These are phyloP conservation scores for Trachythela sp. DNA, from an alignment of 64 coral and sea anemone species.

Conservation along the genomic window DNA sequence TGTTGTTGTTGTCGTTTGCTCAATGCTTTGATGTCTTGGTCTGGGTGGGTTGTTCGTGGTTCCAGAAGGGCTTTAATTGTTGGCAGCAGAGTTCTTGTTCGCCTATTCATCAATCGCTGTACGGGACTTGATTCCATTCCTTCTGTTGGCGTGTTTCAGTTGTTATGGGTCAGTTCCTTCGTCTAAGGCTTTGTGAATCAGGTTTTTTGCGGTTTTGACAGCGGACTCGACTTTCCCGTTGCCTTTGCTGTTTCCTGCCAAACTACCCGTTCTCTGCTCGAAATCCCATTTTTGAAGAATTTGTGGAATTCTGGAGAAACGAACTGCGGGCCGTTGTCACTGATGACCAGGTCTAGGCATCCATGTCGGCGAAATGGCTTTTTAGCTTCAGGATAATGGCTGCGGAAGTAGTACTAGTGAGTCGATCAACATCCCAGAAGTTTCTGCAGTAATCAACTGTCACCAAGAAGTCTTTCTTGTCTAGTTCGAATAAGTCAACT, in stretches of 20 bases:
- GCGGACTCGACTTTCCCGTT: background rate
- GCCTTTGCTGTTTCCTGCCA: background rate
- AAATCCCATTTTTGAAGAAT: background rate
- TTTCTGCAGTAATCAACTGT: background rate
- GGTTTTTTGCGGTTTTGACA: background rate
- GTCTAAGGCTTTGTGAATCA: background rate
- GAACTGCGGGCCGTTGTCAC: background rate
- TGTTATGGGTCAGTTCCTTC: background rate
- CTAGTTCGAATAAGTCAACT: background rate
- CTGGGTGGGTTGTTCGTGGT: too few relatives aligned
- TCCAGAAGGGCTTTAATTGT: too few relatives aligned
- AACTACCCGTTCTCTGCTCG: background rate
- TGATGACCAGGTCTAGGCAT: background rate
- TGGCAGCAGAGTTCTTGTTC: background rate
- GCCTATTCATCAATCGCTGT: background rate
- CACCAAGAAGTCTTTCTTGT: background rate
- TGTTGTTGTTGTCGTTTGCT: too few relatives aligned
- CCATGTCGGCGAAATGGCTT: background rate
- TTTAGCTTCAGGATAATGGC: background rate
- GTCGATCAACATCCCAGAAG: background rate
- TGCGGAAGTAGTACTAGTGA: background rate
- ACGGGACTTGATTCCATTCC: background rate
- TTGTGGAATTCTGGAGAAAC: background rate
- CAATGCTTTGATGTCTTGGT: too few relatives aligned
- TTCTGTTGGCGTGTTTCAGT: background rate